These are phyloP conservation scores for Lasioglossum albipes DNA, from an alignment of 1,140 invertebrate species.

Conservation along the genomic window DNA sequence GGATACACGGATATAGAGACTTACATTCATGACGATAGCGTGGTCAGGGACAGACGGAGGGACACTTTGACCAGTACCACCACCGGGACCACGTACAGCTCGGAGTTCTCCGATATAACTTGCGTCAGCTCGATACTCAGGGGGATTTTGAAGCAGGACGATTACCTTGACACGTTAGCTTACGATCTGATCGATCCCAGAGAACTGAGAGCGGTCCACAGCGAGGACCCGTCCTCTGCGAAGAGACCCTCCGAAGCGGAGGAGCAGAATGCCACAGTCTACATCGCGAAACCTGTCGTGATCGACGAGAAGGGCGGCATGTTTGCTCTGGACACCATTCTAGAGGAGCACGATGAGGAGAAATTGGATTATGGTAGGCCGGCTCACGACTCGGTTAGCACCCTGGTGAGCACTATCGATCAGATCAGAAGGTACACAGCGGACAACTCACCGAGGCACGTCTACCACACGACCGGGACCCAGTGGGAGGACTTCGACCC, in stretches of 20 bases:
- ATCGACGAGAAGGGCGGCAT: constrained; percentile 82
- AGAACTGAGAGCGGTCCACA: constrained; percentile 41
- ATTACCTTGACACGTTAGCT: constrained; percentile 81
- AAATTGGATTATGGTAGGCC: constrained; percentile 35
- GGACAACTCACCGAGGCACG: constrained; percentile 82
- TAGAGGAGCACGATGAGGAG: constrained; percentile 82
- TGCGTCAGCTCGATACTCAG: constrained; percentile 77
- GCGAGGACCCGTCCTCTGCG: constrained; percentile 18
- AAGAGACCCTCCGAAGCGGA: constrained; percentile 51
- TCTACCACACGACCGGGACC: constrained; percentile 81
- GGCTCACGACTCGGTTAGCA: constrained; percentile 78
- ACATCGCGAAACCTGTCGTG: constrained; percentile 81
- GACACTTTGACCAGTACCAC: constrained; percentile 81
- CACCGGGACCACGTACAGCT: constrained; percentile 72
- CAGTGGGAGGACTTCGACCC: constrained; percentile 81
- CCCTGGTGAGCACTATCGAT: constrained; percentile 84
- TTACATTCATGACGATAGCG: constrained; percentile 83
- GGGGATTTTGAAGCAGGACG: constrained; percentile 78
- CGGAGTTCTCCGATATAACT: constrained; percentile 72
- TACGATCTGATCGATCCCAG: constrained; percentile 77
- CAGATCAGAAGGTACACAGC: constrained; percentile 82
- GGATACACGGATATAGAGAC: constrained; percentile 85
- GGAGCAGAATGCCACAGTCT: constrained; percentile 77
- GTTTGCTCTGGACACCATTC: constrained; percentile 78
- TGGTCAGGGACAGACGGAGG: constrained; percentile 81